A percentile compares a stretch with the other conserved stretches of the same genome.
Conservation (phyloP, 2,888 invertebrate species). For the Chrysotoxum bicinctum region DNA sequence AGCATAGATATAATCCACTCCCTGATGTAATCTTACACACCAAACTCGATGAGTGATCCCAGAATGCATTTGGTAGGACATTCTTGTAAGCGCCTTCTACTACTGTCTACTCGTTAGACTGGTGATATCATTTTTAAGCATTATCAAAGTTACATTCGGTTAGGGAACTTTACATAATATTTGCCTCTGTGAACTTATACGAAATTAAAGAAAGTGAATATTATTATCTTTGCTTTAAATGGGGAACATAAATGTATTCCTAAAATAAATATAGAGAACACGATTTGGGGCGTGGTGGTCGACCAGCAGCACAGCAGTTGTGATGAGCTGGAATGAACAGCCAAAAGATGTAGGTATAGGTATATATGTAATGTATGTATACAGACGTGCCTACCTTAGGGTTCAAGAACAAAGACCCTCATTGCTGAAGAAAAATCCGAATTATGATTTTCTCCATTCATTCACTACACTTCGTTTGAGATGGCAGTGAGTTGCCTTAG, state of each 20-base stretch:
- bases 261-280: neutral
- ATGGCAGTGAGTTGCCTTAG: conserved; percentile 24
- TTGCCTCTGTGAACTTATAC: neutral
- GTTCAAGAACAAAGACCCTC: conserved; percentile 48
- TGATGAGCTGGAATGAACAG: neutral
- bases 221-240: conserved; percentile 14
- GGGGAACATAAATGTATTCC: neutral
- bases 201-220: conserved; percentile 15
- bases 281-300: neutral
- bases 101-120: too few species aligned
- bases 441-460: conserved; percentile 54
- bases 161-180: neutral
- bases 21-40: too few species aligned
- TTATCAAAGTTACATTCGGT: too few species aligned
- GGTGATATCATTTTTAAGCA: too few species aligned
- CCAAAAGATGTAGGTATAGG: conserved; percentile 9
- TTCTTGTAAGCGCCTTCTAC: too few species aligned
- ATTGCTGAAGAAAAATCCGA: conserved; percentile 38
- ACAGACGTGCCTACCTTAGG: neutral
- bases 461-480: conserved; percentile 19
- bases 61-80: too few species aligned
- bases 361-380: neutral
- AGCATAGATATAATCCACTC: too few species aligned
- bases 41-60: too few species aligned
- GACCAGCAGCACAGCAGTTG: neutral